Base-by-base conservation (phyloP, 2,797 vertebrate species). In the Chanos chanos region DNA sequence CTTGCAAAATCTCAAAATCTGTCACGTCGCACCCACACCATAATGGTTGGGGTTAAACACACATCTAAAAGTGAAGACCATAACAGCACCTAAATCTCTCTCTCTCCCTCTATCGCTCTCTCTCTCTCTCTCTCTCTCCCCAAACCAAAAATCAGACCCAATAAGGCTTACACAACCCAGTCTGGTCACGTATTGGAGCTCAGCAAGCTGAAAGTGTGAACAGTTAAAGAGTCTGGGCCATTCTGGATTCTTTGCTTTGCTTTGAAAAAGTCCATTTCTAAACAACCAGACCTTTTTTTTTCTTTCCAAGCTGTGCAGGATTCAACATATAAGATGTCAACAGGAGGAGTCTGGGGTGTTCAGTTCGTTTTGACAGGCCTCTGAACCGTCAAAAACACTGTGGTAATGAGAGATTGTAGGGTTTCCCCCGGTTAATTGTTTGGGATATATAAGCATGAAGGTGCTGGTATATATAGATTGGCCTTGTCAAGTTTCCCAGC, bases 211-310 rank as follows among this genome's bases (percentile, higher is more conserved):
- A n/a, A n/a, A n/a, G n/a, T n/a, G n/a, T n/a, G n/a, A n/a, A 21
- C 19, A 33, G 28, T 3, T 34, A 37, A 50, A 47, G 21, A 55
- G 43, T 33, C 31, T 44, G 33, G 37, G 21, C 18, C 55, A 61
- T 55, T 48, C 65, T 64, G 36, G n/a, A n/a, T 56, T 16, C 51
- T 28, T 27, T 10, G 9, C 25, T 47, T 31, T 4, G n/a, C 57
- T 57, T 69, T 69, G 52, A 73, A 66, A 57, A 56, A 64, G 40
- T 64, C 49, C 22, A 71, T 60, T 68, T 64, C 51, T 63, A 68
- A 68, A 60, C 24, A 68, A 28, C 45, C 34, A 15, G 54, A 24
- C 54, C 59, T 64, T 64, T 63, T 61, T 73, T 64, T 41, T 39
- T 63, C 59, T 63, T 61, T 62, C 73, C 70, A 66, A 40, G 48